Evolutionary conservation across 2,888 invertebrate species (phyloP).

Genomic region (Cephus sareptanus): DNA sequence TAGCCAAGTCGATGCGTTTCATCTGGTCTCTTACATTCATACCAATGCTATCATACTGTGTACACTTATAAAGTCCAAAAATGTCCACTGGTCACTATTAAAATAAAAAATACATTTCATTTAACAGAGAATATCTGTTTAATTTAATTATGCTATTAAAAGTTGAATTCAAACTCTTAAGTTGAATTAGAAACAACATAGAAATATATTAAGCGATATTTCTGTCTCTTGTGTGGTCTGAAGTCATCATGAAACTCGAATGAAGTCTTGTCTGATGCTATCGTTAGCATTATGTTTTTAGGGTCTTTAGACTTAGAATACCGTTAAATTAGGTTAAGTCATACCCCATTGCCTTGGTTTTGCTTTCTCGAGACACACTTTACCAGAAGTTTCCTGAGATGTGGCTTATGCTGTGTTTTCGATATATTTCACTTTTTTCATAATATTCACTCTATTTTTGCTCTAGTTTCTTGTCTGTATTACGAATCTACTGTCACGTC

Average conservation of each 20-base stretch:
- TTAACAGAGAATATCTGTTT: no score
- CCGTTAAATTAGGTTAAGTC: slow-evolving; percentile 33
- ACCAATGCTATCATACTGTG: no score
- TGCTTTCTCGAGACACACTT: slow-evolving; percentile 41
- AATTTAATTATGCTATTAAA: no score
- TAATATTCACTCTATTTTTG: slow-evolving; percentile 46
- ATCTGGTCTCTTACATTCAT: no score
- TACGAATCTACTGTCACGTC: slow-evolving; percentile 14
- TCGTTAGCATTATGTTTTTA: slow-evolving; percentile 40
- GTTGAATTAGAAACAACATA: not conserved
- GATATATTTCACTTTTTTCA: slow-evolving; percentile 35
- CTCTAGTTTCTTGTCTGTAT: slow-evolving; percentile 32
- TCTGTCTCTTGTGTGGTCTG: not conserved
- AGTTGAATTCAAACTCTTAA: no score
- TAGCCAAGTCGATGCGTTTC: no score
- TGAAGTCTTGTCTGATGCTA: slow-evolving; percentile 26
- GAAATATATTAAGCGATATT: not conserved
- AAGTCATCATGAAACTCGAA: slow-evolving; percentile 11
- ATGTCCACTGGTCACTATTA: not conserved
- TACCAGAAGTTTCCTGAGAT: slow-evolving; percentile 34
- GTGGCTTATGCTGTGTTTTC: slow-evolving; percentile 63
- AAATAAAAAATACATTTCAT: not conserved
- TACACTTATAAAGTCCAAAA: not conserved
- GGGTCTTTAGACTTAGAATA: slow-evolving; percentile 43
- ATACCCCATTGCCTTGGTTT: slow-evolving; percentile 41